These are phyloP conservation scores for Athripsodes cinereus DNA, from an alignment of 2,888 invertebrate species.

Conservation along the genomic window DNA sequence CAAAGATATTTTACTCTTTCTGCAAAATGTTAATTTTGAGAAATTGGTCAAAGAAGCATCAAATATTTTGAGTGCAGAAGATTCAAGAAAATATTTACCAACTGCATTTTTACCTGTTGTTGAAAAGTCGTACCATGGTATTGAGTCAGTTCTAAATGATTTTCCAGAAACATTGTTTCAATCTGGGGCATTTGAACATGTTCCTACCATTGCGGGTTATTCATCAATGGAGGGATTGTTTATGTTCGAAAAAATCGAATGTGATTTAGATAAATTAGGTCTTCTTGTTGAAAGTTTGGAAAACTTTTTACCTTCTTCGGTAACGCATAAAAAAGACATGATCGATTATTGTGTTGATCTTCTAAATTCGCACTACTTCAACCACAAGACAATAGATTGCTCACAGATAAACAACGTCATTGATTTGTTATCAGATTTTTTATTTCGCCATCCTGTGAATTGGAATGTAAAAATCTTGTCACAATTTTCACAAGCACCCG, in stretches of 20 bases:
- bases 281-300: conserved; percentile 28
- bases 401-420: conserved; percentile 16
- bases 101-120: conserved; percentile 19
- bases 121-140: conserved; percentile 12
- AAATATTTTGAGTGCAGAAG: conserved; percentile 7
- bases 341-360: conserved; percentile 1
- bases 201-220: conserved; percentile 37
- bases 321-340: background rate
- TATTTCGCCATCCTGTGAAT: conserved; percentile 26
- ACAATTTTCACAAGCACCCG: conserved; percentile 13
- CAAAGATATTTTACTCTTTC: conserved; percentile 14
- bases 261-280: conserved; percentile 18
- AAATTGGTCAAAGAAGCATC: conserved; percentile 8
- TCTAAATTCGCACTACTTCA: conserved; percentile 31
- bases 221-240: conserved; percentile 36
- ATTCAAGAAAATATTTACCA: conserved; percentile 5
- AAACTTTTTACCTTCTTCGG: conserved; percentile 29
- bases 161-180: conserved; percentile 13
- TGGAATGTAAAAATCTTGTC: conserved; percentile 24
- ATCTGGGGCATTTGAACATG: conserved; percentile 30
- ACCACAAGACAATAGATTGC: conserved; percentile 22
- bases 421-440: conserved; percentile 29
- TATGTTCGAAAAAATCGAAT: conserved; percentile 24
- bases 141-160: conserved; percentile 11
- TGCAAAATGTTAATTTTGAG: conserved; percentile 11